These are phyloP conservation scores for Ashinkailepas kermadecensis DNA, from an alignment of 2,888 invertebrate species.

Conservation along the genomic window DNA sequence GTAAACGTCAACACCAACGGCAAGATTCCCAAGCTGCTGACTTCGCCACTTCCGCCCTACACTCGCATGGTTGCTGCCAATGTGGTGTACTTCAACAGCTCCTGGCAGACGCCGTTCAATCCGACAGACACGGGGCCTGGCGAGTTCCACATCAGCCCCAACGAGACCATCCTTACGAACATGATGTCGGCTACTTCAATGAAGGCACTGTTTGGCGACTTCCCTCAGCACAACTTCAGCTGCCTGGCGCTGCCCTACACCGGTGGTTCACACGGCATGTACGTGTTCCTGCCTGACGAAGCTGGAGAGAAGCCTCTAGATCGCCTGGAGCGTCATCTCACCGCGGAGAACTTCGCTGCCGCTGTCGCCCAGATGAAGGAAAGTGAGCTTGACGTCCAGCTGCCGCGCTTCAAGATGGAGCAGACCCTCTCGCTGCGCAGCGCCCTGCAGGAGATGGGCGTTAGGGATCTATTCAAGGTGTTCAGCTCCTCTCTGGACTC, in stretches of 20 bases:
- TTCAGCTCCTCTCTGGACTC: conserved; percentile 35
- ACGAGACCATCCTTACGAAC: conserved; percentile 43
- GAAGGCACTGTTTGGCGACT: conserved; percentile 52
- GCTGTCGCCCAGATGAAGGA: conserved; percentile 23
- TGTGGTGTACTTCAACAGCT: conserved; percentile 62
- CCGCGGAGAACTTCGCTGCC: not conserved
- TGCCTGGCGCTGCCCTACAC: conserved; percentile 64
- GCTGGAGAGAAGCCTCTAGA: conserved; percentile 39
- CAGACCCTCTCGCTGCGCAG: conserved; percentile 31
- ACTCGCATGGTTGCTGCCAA: conserved; percentile 58
- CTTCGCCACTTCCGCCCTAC: conserved; percentile 47
- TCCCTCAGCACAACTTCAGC: conserved; percentile 49
- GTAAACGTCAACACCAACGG: conserved; percentile 40
- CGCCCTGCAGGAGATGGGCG: conserved; percentile 31
- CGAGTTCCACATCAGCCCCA: conserved; percentile 47
- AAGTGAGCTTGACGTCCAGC: conserved; percentile 29
- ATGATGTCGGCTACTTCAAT: conserved; percentile 59
- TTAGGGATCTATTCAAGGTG: conserved; percentile 32
- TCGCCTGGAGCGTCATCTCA: conserved; percentile 18
- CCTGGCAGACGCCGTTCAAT: conserved; percentile 59
- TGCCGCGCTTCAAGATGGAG: conserved; percentile 36
- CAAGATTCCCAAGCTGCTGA: conserved; percentile 54
- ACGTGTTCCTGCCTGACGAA: conserved; percentile 56
- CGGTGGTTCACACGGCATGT: conserved; percentile 54
- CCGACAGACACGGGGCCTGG: conserved; percentile 38